Conservation (phyloP, 2,797 vertebrate genomes). For the Microcaecilia unicolor region DNA sequence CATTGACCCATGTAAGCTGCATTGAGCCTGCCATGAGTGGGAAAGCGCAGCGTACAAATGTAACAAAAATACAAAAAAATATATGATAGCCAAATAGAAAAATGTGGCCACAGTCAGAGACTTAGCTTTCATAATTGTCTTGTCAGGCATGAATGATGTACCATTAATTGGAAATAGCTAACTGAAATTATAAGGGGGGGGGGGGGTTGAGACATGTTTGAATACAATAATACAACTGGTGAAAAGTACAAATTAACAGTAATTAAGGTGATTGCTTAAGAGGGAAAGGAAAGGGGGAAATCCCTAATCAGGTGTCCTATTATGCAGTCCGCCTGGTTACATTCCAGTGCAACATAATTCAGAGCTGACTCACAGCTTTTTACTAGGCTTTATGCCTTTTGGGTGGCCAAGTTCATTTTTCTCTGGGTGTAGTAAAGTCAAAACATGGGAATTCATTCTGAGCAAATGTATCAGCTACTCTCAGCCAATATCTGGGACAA, state of each 20-base stretch:
- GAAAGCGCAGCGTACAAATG: too few relatives aligned
- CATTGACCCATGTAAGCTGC: too few relatives aligned
- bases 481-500: constrained; percentile 7
- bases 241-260: constrained; percentile 18
- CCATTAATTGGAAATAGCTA: not conserved
- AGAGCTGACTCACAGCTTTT: constrained; percentile 16
- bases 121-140: too few relatives aligned
- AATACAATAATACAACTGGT: not conserved
- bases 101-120: too few relatives aligned
- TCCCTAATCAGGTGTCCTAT: constrained; percentile 6
- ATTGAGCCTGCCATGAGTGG: too few relatives aligned
- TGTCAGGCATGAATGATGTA: not conserved
- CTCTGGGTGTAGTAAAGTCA: too few relatives aligned
- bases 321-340: constrained; percentile 22
- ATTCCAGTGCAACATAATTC: not conserved
- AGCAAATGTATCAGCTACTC: constrained; percentile 22
- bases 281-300: too few relatives aligned
- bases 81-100: too few relatives aligned
- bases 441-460: too few relatives aligned
- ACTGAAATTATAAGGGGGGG: constrained; percentile 2
- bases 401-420: constrained; percentile 28
- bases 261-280: constrained; percentile 19
- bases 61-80: too few relatives aligned
- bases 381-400: constrained; percentile 33
- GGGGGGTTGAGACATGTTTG: constrained; percentile 1